Conservation (phyloP, 2,113 vertebrate genomes). For the Sigmodon hispidus region DNA sequence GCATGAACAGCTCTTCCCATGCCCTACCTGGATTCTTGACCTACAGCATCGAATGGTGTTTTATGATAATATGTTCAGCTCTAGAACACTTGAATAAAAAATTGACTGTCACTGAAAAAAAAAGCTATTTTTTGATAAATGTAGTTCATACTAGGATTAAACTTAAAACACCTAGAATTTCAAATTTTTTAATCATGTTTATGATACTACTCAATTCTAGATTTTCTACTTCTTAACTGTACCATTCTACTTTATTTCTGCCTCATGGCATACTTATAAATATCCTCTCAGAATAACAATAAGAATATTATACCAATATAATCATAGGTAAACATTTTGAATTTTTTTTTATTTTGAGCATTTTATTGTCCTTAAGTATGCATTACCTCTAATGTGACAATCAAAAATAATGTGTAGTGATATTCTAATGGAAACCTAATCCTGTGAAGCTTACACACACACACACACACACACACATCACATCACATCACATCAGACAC, state of each 20-base stretch:
- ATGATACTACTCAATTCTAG: neutral
- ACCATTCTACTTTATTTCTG: neutral
- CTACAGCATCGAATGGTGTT: neutral
- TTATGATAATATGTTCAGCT: neutral
- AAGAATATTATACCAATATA: neutral
- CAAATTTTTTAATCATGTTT: neutral
- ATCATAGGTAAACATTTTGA: neutral
- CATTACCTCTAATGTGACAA: neutral
- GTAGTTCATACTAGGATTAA: neutral
- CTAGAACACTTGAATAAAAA: neutral
- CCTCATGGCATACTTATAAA: neutral
- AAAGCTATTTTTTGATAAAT: neutral
- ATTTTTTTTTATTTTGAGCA: neutral
- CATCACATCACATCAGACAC: neutral
- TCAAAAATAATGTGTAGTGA: neutral
- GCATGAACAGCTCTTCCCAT: no score
- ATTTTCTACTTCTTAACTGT: neutral
- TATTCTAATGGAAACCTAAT: neutral
- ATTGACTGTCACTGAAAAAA: neutral
- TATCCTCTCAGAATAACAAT: neutral
- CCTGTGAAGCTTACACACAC: neutral
- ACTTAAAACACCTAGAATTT: constrained; percentile 6
- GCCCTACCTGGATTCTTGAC: neutral
- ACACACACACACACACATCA: neutral
- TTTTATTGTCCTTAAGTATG: neutral